These are phyloP conservation scores for Endotricha flammealis DNA, from an alignment of 2,888 invertebrate species.

Conservation along the genomic window DNA sequence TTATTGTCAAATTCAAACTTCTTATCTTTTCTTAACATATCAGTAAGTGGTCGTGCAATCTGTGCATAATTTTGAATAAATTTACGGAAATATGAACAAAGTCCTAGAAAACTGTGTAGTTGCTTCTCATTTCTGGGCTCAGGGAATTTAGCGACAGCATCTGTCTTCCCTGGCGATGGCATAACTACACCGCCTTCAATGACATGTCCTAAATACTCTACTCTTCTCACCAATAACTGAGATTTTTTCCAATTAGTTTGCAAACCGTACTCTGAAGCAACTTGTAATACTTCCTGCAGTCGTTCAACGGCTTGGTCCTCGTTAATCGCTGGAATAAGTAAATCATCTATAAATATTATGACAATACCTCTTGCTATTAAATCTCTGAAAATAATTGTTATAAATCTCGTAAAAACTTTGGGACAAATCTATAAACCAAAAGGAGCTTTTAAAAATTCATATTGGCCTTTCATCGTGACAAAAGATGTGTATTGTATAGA, in stretches of 20 bases:
- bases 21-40: slow-evolving; percentile 16
- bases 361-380: slow-evolving; percentile 18
- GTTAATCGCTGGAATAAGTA: slow-evolving; percentile 13
- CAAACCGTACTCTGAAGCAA: slow-evolving; percentile 14
- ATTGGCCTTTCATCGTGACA: slow-evolving; percentile 40
- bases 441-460: slow-evolving; percentile 42
- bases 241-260: slow-evolving; percentile 15
- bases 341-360: slow-evolving; percentile 20
- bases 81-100: slow-evolving; percentile 25
- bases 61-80: slow-evolving; percentile 23
- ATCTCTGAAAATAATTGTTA: slow-evolving; percentile 30
- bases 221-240: slow-evolving; percentile 3
- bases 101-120: slow-evolving; percentile 22
- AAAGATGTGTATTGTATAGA: slow-evolving; percentile 39
- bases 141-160: slow-evolving; percentile 19
- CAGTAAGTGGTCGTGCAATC: slow-evolving; percentile 23
- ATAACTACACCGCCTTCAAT: slow-evolving; percentile 15
- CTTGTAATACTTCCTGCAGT: slow-evolving; percentile 14
- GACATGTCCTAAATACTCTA: slow-evolving; percentile 19
- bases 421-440: slow-evolving; percentile 47
- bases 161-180: slow-evolving; percentile 19
- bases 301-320: slow-evolving; percentile 13
- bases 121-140: slow-evolving; percentile 18
- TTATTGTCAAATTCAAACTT: slow-evolving; percentile 16
- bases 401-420: slow-evolving; percentile 34